These are phyloP conservation scores for Hydrotaea diabolus DNA, from an alignment of 2,888 invertebrate species.

Conservation along the genomic window DNA sequence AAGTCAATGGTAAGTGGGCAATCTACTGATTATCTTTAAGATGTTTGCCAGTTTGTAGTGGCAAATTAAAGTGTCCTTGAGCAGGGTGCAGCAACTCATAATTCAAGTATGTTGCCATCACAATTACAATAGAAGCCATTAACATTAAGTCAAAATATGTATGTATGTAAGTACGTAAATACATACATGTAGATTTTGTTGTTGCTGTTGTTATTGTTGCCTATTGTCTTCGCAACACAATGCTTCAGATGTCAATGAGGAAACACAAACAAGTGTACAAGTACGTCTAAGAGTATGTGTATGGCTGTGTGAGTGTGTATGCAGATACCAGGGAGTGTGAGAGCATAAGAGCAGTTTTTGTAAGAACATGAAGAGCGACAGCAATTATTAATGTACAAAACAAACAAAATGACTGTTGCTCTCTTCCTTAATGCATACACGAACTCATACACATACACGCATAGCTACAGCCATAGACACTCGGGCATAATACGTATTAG, in stretches of 20 bases:
- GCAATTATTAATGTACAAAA: conserved; percentile 35
- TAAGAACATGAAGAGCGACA: conserved; percentile 17
- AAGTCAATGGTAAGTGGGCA: too few species aligned
- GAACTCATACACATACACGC: neutral
- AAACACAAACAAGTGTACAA: neutral
- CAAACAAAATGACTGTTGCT: conserved; percentile 26
- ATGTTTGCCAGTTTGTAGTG: neutral
- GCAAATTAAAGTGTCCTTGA: neutral
- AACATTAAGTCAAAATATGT: conserved; percentile 16
- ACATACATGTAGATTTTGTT: neutral
- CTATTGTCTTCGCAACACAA: conserved; percentile 10
- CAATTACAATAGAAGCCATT: conserved; percentile 33
- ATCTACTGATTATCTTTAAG: neutral
- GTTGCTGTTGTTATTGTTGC: conserved; percentile 3
- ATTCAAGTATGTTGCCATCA: conserved; percentile 29
- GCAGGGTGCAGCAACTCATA: conserved; percentile 8
- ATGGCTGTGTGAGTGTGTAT: neutral
- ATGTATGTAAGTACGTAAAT: neutral
- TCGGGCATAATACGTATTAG: conserved; percentile 1
- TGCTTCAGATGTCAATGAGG: conserved; percentile 28
- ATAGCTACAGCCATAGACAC: too few species aligned
- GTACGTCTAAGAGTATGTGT: neutral
- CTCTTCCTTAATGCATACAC: conserved; percentile 47
- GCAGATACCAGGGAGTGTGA: neutral
- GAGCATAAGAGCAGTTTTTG: conserved; percentile 2